A percentile compares a stretch with the other conserved stretches of the same genome.
Conservation (phyloP, 2,888 invertebrate species). For the Timandra comae region DNA sequence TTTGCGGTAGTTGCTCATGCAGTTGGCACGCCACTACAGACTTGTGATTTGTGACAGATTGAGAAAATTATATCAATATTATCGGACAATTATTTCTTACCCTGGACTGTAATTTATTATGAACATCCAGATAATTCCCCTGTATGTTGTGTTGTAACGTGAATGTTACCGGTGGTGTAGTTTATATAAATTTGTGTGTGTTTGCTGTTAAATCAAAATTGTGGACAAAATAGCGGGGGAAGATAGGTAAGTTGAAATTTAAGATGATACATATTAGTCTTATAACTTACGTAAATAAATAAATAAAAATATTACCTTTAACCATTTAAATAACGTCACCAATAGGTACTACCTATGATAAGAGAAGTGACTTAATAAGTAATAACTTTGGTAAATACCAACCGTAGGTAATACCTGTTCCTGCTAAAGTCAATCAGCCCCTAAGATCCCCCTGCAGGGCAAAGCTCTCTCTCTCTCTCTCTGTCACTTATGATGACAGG, state of each 20-base stretch:
- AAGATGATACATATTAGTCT: background rate
- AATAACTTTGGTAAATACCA: too few relatives aligned
- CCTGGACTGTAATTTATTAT: background rate
- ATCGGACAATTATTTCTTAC: background rate
- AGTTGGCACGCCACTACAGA: slow-evolving; percentile 67
- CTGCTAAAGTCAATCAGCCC: too few relatives aligned
- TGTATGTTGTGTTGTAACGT: slow-evolving; percentile 6
- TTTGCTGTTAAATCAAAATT: slow-evolving; percentile 38
- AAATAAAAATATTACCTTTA: too few relatives aligned
- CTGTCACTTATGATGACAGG: too few relatives aligned
- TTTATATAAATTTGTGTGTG: slow-evolving; percentile 13
- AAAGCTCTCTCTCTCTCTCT: too few relatives aligned
- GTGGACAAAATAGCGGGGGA: slow-evolving; percentile 41
- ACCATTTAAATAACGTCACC: too few relatives aligned
- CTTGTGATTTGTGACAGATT: slow-evolving; percentile 47
- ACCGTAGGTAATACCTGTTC: too few relatives aligned
- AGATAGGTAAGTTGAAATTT: slow-evolving; percentile 36
- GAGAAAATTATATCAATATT: too few relatives aligned
- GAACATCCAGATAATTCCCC: background rate
- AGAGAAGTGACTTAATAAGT: too few relatives aligned
- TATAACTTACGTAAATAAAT: too few relatives aligned
- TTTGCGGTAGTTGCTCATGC: slow-evolving; percentile 70
- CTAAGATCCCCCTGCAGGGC: too few relatives aligned
- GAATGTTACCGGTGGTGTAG: slow-evolving; percentile 13
- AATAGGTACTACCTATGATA: too few relatives aligned